phyloP scores from a whole-genome alignment of 2,888 invertebrate genomes.

The Drosophila nigricruria region DNA sequence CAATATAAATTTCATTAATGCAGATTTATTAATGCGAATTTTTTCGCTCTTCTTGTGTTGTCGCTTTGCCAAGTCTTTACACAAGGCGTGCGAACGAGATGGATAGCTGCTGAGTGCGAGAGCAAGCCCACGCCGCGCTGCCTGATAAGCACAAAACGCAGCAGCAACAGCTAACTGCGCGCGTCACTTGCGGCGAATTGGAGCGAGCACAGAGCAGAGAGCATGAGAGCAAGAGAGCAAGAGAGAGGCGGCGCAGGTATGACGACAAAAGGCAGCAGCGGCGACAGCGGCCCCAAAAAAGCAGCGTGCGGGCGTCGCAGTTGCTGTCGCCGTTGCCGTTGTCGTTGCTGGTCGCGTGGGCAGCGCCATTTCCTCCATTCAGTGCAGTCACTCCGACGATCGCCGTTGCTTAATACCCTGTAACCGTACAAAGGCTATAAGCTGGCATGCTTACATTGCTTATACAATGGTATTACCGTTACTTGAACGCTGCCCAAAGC shows the following conservation, averaged over 20 bases:
- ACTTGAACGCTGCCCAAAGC: slow-evolving; percentile 1
- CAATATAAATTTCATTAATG: slow-evolving; percentile 54
- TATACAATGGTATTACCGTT: slow-evolving; percentile 6
- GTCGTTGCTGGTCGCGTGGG: slow-evolving; percentile 55
- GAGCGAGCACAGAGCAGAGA: slow-evolving; percentile 3
- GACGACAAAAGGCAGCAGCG: slow-evolving; percentile 48
- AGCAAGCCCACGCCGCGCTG: slow-evolving; percentile 47
- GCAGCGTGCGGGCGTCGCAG: slow-evolving; percentile 50
- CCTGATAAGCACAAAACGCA: slow-evolving; percentile 48
- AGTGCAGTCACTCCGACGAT: slow-evolving; percentile 42
- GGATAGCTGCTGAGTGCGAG: slow-evolving; percentile 27
- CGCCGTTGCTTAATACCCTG: slow-evolving; percentile 46
- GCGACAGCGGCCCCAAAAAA: slow-evolving; percentile 25
- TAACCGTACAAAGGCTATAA: slow-evolving; percentile 5
- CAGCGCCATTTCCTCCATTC: slow-evolving; percentile 58
- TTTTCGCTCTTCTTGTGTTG: slow-evolving; percentile 11
- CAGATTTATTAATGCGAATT: slow-evolving; percentile 53
- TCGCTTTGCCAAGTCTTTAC: neutral
- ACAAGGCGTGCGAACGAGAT: slow-evolving; percentile 14
- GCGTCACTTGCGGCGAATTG: slow-evolving; percentile 23
- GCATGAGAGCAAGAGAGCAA: neutral
- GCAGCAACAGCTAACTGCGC: slow-evolving; percentile 27
- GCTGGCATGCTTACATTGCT: slow-evolving; percentile 1
- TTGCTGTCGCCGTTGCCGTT: slow-evolving; percentile 31
- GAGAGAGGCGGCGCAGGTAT: slow-evolving; percentile 34